Base-by-base conservation (phyloP, 2,797 vertebrate species). In the Chaenodraco wilsoni region DNA sequence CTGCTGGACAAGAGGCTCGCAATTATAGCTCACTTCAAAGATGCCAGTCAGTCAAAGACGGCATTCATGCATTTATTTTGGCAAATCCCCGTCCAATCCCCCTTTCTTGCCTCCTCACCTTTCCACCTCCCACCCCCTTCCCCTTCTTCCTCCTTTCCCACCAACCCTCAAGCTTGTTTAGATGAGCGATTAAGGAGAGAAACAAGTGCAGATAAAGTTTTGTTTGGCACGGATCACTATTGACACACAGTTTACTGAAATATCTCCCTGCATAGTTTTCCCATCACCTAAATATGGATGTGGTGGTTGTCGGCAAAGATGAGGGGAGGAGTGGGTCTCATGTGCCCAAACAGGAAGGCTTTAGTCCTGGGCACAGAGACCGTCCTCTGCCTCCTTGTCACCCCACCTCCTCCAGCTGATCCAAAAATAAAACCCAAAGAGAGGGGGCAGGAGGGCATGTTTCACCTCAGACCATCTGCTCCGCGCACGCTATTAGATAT, bases 21-120 rank as follows among this genome's bases (percentile, higher is more conserved):
- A 91, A 93, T 93, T 94, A 92, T 90, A 92, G 89, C 84, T 85
- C 79, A 90, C 92, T 94, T 94, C 93, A 95, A 94, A 95, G 90
- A 86, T 88, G 87, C 83, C 88, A 87, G 82, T 87, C 87, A 88
- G 88, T 95, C 90, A 95, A 94, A 94, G 93, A 91, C 86, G 54
- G 88, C 89, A 94, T 95, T 95, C 94, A 94, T 93, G 86, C 88
- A 91, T 92, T 93, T 90, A 93, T 93, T 93, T 93, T 91, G 90
- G 92, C 91, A 87, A 89, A 85, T 84, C 81, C 81, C 58, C 41
- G n/a, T 81, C 82, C 83, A 84, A 72, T 81, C 84, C 84, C 82
- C 71, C 69, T 81, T 78, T 81, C 56, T 79, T 72, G 74, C 89
- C 87, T 88, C 85, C 89, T 88, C 84, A 88, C 88, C 86, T 90